These are phyloP conservation scores for Rhopalosiphum padi DNA, from an alignment of 1,140 invertebrate species.

Conservation along the genomic window DNA sequence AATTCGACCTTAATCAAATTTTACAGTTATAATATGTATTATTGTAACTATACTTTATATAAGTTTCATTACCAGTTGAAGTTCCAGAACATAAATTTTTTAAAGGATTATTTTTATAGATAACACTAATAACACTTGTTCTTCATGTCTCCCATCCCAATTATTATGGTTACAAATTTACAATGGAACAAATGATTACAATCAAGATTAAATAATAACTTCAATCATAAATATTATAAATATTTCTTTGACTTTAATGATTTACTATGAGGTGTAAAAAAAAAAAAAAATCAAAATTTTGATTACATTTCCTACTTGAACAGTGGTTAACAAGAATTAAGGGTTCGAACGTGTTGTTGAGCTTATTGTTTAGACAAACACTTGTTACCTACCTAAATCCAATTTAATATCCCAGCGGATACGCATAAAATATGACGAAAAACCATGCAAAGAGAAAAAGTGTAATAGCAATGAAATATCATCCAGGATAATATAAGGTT, in stretches of 20 bases:
- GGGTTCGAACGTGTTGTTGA: neutral
- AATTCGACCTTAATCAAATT: neutral
- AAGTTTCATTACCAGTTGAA: neutral
- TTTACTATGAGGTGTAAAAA: neutral
- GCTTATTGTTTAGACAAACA: neutral
- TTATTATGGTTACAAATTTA: neutral
- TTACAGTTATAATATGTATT: neutral
- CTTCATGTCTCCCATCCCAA: neutral
- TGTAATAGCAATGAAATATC: neutral
- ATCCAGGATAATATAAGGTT: neutral
- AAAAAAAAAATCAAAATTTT: neutral
- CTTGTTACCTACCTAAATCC: neutral
- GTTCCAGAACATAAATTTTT: neutral
- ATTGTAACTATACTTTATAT: neutral
- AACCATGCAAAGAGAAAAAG: neutral
- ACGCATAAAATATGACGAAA: neutral
- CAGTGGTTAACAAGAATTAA: neutral
- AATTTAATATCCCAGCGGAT: neutral
- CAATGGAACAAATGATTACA: too few species aligned
- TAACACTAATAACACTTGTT: neutral
- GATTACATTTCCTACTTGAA: neutral
- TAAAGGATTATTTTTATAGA: neutral
- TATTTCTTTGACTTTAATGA: neutral
- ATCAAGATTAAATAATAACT: neutral
- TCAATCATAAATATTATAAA: neutral